These are phyloP conservation scores for Hemaris fuciformis DNA, from an alignment of 2,888 invertebrate genomes.

Conservation along the genomic window DNA sequence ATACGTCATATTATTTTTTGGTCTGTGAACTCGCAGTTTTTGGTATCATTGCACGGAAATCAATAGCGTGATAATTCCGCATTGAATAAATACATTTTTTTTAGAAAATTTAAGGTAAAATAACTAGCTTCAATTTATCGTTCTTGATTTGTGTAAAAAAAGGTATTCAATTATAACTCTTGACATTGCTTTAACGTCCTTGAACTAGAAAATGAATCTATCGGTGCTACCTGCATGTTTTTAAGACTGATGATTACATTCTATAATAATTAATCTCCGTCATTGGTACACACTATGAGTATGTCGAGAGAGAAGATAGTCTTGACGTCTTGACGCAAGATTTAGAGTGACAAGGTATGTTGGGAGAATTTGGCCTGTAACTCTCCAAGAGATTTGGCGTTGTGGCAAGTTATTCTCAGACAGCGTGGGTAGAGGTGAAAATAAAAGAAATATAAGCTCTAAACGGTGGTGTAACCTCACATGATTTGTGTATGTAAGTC, in stretches of 20 bases:
- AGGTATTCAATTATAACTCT: too few relatives aligned
- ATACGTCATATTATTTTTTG: too few relatives aligned
- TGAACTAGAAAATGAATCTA: not conserved
- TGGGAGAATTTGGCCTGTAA: conserved; percentile 2
- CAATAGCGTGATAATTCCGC: too few relatives aligned
- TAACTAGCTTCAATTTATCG: too few relatives aligned
- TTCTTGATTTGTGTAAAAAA: too few relatives aligned
- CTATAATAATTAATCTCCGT: not conserved
- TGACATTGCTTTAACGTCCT: not conserved
- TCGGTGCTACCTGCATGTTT: not conserved
- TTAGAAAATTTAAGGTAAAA: too few relatives aligned
- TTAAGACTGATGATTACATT: too few relatives aligned
- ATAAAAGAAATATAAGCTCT: not conserved
- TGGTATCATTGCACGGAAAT: too few relatives aligned
- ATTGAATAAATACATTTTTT: too few relatives aligned
- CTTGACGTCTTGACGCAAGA: not conserved
- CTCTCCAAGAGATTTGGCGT: conserved; percentile 3
- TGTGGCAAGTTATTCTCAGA: conserved; percentile 4
- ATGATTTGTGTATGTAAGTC: not conserved
- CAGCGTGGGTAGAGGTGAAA: not conserved
- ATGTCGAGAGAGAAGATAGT: not conserved
- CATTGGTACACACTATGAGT: not conserved
- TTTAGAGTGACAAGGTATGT: conserved; percentile 8
- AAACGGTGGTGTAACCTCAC: not conserved
- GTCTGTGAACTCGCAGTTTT: too few relatives aligned